Conservation (phyloP, 2,797 vertebrate species). For the Geotrypetes seraphini region DNA sequence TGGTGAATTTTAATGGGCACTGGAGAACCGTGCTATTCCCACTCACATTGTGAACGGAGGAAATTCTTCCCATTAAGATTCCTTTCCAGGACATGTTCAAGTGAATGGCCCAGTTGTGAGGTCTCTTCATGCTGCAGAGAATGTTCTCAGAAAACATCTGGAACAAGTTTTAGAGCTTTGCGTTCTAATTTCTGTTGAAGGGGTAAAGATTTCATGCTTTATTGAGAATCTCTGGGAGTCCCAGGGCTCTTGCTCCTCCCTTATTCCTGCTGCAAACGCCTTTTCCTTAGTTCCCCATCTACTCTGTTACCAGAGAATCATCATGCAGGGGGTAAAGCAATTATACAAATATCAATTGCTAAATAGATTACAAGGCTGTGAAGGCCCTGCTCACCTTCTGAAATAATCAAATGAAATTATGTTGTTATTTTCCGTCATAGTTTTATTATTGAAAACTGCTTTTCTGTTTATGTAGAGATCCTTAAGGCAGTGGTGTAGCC, state of each 20-base stretch:
- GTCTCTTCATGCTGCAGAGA: not conserved
- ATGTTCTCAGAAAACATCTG: not conserved
- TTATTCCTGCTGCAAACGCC: too few relatives aligned
- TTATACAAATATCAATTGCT: not conserved
- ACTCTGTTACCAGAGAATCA: not conserved
- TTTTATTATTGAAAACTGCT: too few relatives aligned
- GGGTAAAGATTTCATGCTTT: not conserved
- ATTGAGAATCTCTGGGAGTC: not conserved
- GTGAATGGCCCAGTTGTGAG: not conserved
- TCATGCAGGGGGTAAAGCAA: not conserved
- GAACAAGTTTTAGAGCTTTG: not conserved
- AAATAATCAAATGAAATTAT: too few relatives aligned
- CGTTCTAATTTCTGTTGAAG: conserved; percentile 2
- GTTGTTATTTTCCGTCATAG: too few relatives aligned
- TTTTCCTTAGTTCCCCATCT: too few relatives aligned
- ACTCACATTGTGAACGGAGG: too few relatives aligned
- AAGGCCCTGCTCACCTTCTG: not conserved
- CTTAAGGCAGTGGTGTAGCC: too few relatives aligned
- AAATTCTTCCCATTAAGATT: not conserved
- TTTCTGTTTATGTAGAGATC: too few relatives aligned
- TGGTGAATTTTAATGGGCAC: too few relatives aligned
- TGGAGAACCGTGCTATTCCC: too few relatives aligned
- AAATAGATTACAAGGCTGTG: not conserved
- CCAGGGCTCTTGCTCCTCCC: not conserved
- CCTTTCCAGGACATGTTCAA: not conserved